These are phyloP conservation scores for Schizopygopsis pylzovi DNA, from an alignment of 2,797 vertebrate genomes.

Conservation along the genomic window DNA sequence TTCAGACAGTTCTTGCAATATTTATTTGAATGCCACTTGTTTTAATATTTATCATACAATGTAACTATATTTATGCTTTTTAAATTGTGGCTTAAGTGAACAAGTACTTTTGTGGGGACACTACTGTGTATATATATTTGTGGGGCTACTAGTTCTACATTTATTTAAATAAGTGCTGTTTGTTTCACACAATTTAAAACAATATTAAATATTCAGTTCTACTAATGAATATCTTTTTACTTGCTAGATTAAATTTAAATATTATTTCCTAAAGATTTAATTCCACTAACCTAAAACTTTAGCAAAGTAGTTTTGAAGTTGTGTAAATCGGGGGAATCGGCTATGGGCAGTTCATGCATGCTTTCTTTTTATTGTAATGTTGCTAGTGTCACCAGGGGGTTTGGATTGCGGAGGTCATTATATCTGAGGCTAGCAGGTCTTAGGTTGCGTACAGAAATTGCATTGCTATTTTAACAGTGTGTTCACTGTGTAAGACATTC, in stretches of 20 bases:
- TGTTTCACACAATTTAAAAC: neutral
- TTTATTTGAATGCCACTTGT: too few species aligned
- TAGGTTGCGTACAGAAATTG: neutral
- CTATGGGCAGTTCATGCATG: neutral
- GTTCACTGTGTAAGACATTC: neutral
- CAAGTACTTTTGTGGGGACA: too few species aligned
- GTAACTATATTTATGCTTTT: too few species aligned
- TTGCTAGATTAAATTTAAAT: neutral
- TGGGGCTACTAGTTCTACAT: too few species aligned
- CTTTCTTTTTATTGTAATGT: neutral
- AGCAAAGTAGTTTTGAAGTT: neutral
- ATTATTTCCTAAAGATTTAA: neutral
- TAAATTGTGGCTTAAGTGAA: too few species aligned
- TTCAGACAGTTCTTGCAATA: too few species aligned
- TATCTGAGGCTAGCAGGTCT: neutral
- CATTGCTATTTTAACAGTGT: constrained; percentile 12
- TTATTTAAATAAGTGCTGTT: neutral
- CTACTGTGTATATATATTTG: too few species aligned
- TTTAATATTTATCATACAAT: too few species aligned
- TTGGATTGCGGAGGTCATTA: neutral
- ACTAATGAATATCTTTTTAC: too few species aligned
- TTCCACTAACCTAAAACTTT: neutral
- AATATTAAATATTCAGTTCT: too few species aligned
- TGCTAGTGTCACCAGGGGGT: neutral
- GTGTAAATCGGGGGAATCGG: neutral